Evolutionary conservation across 2,888 invertebrate species (phyloP), one percentile per base, ranked within the genome.

Genomic region (Leptothorax acervorum): DNA sequence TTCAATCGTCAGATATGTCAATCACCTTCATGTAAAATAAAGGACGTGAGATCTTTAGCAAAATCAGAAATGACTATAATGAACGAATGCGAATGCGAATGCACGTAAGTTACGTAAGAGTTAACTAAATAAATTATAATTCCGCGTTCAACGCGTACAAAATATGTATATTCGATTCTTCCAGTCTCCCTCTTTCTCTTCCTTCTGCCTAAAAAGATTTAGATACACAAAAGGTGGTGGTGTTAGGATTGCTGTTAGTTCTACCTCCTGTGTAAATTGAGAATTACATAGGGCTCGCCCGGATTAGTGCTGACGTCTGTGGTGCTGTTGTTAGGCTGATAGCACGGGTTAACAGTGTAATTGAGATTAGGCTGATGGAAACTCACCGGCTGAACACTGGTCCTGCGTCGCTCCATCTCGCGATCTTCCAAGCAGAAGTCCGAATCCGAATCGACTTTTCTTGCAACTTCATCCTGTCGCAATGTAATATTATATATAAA

Each of bases 391-490:
- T 95, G 95, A 86, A 93, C 88, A 87, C 91, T 93, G 65, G 92
- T 93, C 91, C 94, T 92, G 91, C 94, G 91, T 78, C 93, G 92
- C 70, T 93, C 94, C 87, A 93, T 89, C 66, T 94, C 96, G 89
- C 95, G 96, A 90, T 98, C 98, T 93, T 97, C 97, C 91, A 98
- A 96, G 95, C 98, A 98, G 88, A 98, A 96, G 95, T 98, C 98
- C n/a, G 98, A 98, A 95, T 98, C 98, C 4, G 98, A 98, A 95
- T 98, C 98, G 68, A 96, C 96, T 93, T 97, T 96, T 91, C 97
- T 96, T 85, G 96, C 96, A 88, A 96, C 95, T 91, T 96, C 96
- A 93, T 97, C 97, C 97, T 97, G 94, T 83, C 82, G 84, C 87
- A 87, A 88, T 42, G 9, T 66, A 42, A 45, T 45, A 42, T 42